Percentiles rank a stretch among this genome's conserved stretches.
Evolutionary conservation across 2,113 vertebrate genomes (phyloP).

Genomic region (Neolamprologus kungweensis): DNA sequence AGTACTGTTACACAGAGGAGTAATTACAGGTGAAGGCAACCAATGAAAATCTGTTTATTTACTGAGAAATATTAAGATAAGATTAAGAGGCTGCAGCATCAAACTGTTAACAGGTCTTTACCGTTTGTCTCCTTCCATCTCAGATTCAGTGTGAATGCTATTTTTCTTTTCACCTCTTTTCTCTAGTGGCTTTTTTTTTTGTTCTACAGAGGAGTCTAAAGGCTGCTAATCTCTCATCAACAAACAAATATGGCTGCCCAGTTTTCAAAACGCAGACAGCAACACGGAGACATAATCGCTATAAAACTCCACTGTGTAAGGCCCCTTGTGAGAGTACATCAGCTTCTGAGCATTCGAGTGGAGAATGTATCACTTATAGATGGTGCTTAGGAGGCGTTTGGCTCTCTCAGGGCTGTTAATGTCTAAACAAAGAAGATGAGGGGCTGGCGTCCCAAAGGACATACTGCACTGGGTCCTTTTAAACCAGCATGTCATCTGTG

Average conservation of each 20-base stretch:
- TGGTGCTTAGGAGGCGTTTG: background rate
- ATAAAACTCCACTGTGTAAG: background rate
- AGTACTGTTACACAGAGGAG: background rate
- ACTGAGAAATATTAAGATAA: conserved; percentile 36
- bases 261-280: background rate
- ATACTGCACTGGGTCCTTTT: background rate
- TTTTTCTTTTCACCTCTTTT: background rate
- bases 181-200: background rate
- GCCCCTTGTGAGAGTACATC: conserved; percentile 1
- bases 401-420: conserved; percentile 18
- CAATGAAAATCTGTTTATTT: conserved; percentile 43
- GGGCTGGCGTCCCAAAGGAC: conserved; percentile 20
- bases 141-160: background rate
- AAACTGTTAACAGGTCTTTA: conserved; percentile 16
- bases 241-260: background rate
- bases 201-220: background rate
- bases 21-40: conserved; percentile 23
- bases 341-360: conserved; percentile 20
- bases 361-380: conserved; percentile 29
- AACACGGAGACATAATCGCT: background rate
- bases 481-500: conserved; percentile 8
- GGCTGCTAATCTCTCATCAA: background rate
- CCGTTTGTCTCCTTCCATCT: conserved; percentile 25
- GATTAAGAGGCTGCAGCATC: conserved; percentile 28
- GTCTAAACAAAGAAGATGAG: conserved; percentile 47